Percentiles rank a stretch among this genome's conserved stretches.
phyloP scores from a whole-genome alignment of 2,797 vertebrate species.

The Melanotaenia trifasciata region DNA sequence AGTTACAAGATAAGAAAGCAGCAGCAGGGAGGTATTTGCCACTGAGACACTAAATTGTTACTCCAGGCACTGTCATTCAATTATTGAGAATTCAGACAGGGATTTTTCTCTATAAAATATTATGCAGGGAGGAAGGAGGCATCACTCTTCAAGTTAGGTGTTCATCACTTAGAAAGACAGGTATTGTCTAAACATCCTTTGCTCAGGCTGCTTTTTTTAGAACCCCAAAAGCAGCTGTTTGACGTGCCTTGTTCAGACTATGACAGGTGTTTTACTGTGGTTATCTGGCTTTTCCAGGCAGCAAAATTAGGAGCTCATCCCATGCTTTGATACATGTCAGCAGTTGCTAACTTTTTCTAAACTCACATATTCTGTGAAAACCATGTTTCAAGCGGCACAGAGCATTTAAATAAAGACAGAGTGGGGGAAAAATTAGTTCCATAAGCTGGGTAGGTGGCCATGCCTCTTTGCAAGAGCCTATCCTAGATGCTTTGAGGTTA shows the following conservation, averaged over 20 bases:
- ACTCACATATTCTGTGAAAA: not conserved
- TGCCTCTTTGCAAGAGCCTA: no score
- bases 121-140: slow-evolving; percentile 48
- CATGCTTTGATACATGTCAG: slow-evolving; percentile 32
- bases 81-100: slow-evolving; percentile 67
- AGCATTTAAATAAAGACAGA: not conserved
- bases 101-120: slow-evolving; percentile 58
- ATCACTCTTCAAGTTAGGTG: slow-evolving; percentile 52
- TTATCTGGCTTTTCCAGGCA: slow-evolving; percentile 5
- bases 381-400: not conserved
- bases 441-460: not conserved
- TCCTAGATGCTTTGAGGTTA: no score
- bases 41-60: slow-evolving; percentile 61
- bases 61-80: slow-evolving; percentile 56
- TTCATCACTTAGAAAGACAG: slow-evolving; percentile 56
- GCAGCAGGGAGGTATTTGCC: slow-evolving; percentile 49
- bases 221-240: slow-evolving; percentile 54
- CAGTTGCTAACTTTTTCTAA: not conserved
- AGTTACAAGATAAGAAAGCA: slow-evolving; percentile 56
- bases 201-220: slow-evolving; percentile 48
- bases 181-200: slow-evolving; percentile 64
- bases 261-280: slow-evolving; percentile 28
- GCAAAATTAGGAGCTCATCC: slow-evolving; percentile 1
- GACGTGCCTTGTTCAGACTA: slow-evolving; percentile 27
- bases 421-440: not conserved